Base-by-base conservation (phyloP, 1,140 invertebrate species). In the Teleogryllus occipitalis region DNA sequence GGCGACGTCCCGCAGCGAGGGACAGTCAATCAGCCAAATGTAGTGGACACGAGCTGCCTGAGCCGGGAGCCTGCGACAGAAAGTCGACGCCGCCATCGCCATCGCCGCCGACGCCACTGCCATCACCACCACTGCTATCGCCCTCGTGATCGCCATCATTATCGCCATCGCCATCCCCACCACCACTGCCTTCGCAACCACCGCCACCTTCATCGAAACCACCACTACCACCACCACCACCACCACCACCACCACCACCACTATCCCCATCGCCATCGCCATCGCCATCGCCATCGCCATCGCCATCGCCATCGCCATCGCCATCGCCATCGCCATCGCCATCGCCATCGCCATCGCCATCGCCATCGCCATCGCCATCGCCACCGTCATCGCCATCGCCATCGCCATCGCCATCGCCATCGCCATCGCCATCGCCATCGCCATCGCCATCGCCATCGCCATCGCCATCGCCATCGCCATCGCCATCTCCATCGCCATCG, bases 291-390 rank as follows among this genome's bases (percentile, higher is more conserved):
- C 78, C 47, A 47, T 78, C 5, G 22, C 47, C 79, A 47, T 47
- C 75, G 46, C n/a, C 48, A 48, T 80, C 46, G 47, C 27, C 73
- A 80, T 8, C 73, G 21, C 48, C 79, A 78, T 5, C n/a, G 21
- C 47, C 15, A n/a, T n/a, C 27, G 49, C 27, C 78, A 79, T 75
- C 78, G n/a, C 14, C n/a, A 78, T 8, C n/a, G 78, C 27, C 72
- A 80, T 6, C 10, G 22, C 78, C 74, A 78, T 6, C 15, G 49
- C 46, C 46, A 47, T 8, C 72, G 27, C 15, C n/a, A 39, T 78
- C 74, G 78, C 21, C 15, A 48, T 8, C 27, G 18, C 46, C 74
- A 46, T 8, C 7, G 39, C 12, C n/a, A 76, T 6, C 73, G 49
- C 27, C n/a, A 78, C 27, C 74, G 78, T 8, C 74, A 78, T 7